A percentile compares a stretch with the other conserved stretches of the same genome.
These are phyloP conservation scores for Athalia rosae DNA, from an alignment of 2,888 invertebrate species.

Conservation along the genomic window DNA sequence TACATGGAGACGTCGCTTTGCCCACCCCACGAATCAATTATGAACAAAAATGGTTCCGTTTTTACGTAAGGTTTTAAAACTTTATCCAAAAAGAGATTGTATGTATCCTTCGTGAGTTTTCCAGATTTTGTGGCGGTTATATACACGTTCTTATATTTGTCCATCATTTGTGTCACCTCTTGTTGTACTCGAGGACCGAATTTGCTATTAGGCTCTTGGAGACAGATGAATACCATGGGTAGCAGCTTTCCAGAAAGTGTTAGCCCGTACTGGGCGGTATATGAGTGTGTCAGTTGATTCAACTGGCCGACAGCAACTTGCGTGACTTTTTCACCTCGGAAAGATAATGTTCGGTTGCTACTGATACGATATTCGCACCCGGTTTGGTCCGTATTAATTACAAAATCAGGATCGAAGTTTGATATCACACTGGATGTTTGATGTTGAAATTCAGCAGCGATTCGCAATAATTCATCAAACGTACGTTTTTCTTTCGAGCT, in stretches of 20 bases:
- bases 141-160: background rate
- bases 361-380: constrained; percentile 33
- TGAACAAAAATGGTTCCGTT: background rate
- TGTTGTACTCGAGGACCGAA: no score
- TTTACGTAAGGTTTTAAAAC: background rate
- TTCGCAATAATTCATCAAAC: background rate
- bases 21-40: constrained; percentile 12
- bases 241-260: constrained; percentile 47
- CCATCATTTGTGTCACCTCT: background rate
- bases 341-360: constrained; percentile 20
- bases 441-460: background rate
- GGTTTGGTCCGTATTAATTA: constrained; percentile 40
- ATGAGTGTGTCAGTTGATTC: constrained; percentile 6
- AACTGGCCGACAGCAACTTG: constrained; percentile 32
- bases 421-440: background rate
- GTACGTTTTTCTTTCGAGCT: no score
- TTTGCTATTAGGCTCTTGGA: background rate
- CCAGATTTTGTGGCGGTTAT: background rate
- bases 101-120: background rate
- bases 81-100: constrained; percentile 6
- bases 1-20: constrained; percentile 4
- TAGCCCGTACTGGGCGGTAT: constrained; percentile 1
- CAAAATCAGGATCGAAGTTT: constrained; percentile 21
- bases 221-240: background rate
- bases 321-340: constrained; percentile 16